phyloP scores from a whole-genome alignment of 2,888 invertebrate genomes.

The Troides helena region DNA sequence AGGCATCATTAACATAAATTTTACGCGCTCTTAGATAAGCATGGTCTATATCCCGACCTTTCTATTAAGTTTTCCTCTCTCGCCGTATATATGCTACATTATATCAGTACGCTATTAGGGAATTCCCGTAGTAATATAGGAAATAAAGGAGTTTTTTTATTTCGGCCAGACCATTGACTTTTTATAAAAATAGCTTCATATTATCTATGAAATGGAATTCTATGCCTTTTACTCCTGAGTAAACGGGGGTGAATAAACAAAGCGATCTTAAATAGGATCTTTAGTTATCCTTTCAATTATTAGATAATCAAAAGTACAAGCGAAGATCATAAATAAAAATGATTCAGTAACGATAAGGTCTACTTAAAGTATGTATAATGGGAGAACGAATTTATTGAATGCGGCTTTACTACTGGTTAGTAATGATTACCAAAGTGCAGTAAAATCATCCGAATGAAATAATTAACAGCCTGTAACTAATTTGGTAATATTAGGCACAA shows the following conservation, averaged over 20 bases:
- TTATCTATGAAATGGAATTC: constrained; percentile 43
- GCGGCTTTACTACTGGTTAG: neutral
- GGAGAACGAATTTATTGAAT: neutral
- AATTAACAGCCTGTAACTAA: no score
- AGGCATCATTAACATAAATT: constrained; percentile 73
- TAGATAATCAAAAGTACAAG: neutral
- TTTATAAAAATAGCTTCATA: constrained; percentile 32
- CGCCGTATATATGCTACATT: constrained; percentile 28
- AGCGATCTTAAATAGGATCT: neutral
- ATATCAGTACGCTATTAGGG: constrained; percentile 47
- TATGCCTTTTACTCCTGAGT: neutral
- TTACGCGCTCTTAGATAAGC: constrained; percentile 43
- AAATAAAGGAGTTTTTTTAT: constrained; percentile 7
- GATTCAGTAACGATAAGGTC: no score
- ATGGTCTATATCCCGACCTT: constrained; percentile 50
- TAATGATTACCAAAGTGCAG: neutral
- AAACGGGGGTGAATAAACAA: neutral
- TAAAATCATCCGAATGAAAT: neutral
- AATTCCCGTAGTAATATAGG: constrained; percentile 18
- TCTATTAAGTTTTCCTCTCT: constrained; percentile 55
- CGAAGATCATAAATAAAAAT: neutral
- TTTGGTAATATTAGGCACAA: no score
- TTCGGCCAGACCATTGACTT: neutral
- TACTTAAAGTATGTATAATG: no score
- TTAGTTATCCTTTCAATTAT: neutral